A percentile compares a stretch with the other conserved stretches of the same genome.
Evolutionary conservation across 2,888 invertebrate species (phyloP).

Genomic region (Lordiphosa fenestrarum): DNA sequence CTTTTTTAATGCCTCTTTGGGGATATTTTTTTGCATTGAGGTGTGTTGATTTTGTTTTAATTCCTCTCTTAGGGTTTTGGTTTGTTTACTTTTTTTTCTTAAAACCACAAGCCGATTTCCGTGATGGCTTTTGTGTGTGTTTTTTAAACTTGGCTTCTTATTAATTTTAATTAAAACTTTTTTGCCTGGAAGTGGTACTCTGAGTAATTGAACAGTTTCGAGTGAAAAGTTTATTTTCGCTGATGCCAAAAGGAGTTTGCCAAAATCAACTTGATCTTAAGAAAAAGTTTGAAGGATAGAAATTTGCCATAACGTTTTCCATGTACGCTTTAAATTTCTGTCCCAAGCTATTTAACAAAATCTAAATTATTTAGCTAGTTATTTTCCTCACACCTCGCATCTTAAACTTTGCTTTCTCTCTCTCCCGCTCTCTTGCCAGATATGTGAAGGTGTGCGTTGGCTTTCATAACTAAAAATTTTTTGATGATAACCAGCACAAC

Average conservation of each 20-base stretch:
- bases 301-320: neutral
- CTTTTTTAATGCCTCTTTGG: slow-evolving; percentile 36
- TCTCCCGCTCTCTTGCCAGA: neutral
- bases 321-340: too few species aligned
- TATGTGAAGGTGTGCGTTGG: neutral
- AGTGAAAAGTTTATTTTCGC: slow-evolving; percentile 1
- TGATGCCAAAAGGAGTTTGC: neutral
- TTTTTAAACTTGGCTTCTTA: slow-evolving; percentile 20
- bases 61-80: slow-evolving; percentile 27
- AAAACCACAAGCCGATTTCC: slow-evolving; percentile 35
- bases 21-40: slow-evolving; percentile 39
- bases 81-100: slow-evolving; percentile 10
- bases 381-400: neutral
- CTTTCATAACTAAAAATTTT: slow-evolving; percentile 7
- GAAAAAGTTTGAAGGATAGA: slow-evolving; percentile 3
- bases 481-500: slow-evolving; percentile 5
- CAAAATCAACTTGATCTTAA: neutral
- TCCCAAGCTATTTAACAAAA: neutral
- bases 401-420: neutral
- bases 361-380: slow-evolving; percentile 9
- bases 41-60: slow-evolving; percentile 46
- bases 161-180: slow-evolving; percentile 43
- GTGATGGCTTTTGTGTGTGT: slow-evolving; percentile 22
- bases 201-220: slow-evolving; percentile 36
- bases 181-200: slow-evolving; percentile 11